These are phyloP conservation scores for Hydrolagus affinis DNA, from an alignment of 2,113 vertebrate species.

Conservation along the genomic window DNA sequence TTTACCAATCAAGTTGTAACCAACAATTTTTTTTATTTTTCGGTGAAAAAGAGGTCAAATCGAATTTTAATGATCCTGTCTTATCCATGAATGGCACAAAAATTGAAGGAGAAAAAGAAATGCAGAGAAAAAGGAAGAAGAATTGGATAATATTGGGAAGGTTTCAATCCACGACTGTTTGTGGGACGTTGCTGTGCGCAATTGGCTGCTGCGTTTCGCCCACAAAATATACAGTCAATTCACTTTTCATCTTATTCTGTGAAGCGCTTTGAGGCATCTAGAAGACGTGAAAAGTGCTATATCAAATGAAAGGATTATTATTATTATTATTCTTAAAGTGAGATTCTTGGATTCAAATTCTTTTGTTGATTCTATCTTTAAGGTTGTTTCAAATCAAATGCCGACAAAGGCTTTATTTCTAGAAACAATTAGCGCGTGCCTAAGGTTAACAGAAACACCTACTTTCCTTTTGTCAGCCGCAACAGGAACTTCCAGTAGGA, in stretches of 20 bases:
- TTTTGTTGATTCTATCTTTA: background rate
- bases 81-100: background rate
- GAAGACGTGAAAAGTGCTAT: no score
- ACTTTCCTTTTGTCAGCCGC: slow-evolving; percentile 89
- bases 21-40: no score
- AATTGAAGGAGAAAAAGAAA: no score
- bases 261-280: no score
- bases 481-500: slow-evolving; percentile 96
- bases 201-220: no score
- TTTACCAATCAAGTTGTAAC: background rate
- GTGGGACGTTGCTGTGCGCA: no score
- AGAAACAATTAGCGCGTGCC: background rate
- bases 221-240: no score
- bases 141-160: background rate
- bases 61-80: background rate
- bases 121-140: background rate
- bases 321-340: no score
- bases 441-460: slow-evolving; percentile 40
- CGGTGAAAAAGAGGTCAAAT: background rate
- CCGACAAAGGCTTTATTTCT: background rate
- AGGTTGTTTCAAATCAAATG: background rate
- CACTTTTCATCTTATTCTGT: no score
- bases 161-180: no score
- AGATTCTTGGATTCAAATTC: background rate
- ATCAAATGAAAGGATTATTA: no score